Evolutionary conservation across 2,888 invertebrate species (phyloP), one percentile per base, ranked within the genome.

Genomic region (Camponotus fellah): DNA sequence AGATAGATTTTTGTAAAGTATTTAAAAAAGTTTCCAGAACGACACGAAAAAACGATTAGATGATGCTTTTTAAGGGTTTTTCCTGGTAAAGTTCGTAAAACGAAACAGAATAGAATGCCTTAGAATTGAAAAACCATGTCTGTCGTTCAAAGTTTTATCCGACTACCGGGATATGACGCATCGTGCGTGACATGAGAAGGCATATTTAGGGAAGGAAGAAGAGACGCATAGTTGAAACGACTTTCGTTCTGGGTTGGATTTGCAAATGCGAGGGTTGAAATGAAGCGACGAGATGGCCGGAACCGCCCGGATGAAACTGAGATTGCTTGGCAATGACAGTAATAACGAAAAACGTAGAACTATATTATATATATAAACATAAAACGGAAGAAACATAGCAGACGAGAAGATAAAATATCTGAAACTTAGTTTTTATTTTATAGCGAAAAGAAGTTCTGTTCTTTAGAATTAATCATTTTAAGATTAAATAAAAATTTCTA

Each of bases 111-210:
- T 62, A 46, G 26, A 43, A 69, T 8, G 26, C 34, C 40, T 56
- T 6, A 40, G 77, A 89, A 91, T 91, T 89, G 91, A 91, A 92
- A 92, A 92, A 90, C 85, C 92, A 82, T 93, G 92, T 93, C 80
- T 40, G 60, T 72, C 80, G 43, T 65, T 68, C 58, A 72, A 82
- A 76, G 64, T 77, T 62, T 86, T 64, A 62, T 46, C 46, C 76
- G 71, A 75, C 74, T 81, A 74, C 65, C 74, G 64, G 60, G 34
- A 21, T 56, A 26, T 66, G 21, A 64, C 75, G 84, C 74, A 43
- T 62, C 77, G n/a, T 69, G 82, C 74, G 37, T 65, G 84, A 84
- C 68, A 40, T n/a, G 12, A 40, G 43, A 83, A 72, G 64, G 43
- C 34, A 60, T 32, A 26, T 79, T 79, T 69, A 69, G 10, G 34